Conservation (phyloP, 1,140 invertebrate species). For the Riptortus pedestris region DNA sequence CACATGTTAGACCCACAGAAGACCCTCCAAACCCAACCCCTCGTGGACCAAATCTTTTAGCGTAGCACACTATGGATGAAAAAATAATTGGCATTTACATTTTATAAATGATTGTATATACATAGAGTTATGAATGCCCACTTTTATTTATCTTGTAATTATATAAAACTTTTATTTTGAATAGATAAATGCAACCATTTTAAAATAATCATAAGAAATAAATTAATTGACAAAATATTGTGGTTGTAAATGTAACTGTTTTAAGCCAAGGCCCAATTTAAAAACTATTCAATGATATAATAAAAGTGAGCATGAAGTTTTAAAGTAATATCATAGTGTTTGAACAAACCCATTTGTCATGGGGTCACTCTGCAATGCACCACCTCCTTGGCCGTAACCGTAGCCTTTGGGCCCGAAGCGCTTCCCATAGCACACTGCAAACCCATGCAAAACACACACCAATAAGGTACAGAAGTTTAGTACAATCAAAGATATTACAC, state of each 20-base stretch:
- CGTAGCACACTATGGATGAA: constrained; percentile 61
- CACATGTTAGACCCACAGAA: constrained; percentile 54
- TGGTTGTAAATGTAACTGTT: too few species aligned
- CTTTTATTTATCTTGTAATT: constrained; percentile 10
- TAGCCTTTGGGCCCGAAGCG: constrained; percentile 89
- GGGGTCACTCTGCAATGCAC: constrained; percentile 77
- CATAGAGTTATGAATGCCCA: not conserved
- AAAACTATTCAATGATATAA: too few species aligned
- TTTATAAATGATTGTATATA: not conserved
- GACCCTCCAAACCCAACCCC: constrained; percentile 81
- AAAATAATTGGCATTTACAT: constrained; percentile 20
- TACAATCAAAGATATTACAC: not conserved
- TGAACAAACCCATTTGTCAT: constrained; percentile 35
- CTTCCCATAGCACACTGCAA: constrained; percentile 83
- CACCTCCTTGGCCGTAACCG: constrained; percentile 83
- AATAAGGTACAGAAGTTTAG: not conserved
- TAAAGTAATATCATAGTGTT: too few species aligned
- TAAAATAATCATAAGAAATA: too few species aligned
- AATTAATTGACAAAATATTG: too few species aligned
- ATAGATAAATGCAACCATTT: not conserved
- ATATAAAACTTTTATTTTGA: not conserved
- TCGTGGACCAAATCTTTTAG: constrained; percentile 74
- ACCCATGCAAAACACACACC: constrained; percentile 27
- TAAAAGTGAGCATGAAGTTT: too few species aligned
- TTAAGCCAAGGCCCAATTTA: too few species aligned